Base-by-base conservation (phyloP, 92 coral and sea anemone species). In the Pocillopora meandrina region DNA sequence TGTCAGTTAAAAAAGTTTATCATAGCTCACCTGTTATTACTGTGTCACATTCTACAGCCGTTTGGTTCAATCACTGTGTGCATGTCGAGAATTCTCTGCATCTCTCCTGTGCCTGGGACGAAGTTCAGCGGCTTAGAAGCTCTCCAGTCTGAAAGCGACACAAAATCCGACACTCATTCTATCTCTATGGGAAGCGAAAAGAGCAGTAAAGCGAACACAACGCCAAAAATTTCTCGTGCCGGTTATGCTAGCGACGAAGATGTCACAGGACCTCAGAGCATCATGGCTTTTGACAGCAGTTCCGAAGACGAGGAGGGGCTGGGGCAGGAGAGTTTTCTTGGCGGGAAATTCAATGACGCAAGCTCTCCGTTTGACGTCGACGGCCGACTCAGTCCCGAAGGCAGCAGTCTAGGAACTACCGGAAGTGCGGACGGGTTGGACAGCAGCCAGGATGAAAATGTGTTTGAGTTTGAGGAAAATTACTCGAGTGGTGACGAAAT, bases 211-310 rank as follows among this genome's bases (percentile, higher is more conserved):
- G 78, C 87, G 21, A 84, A 88, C 7, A 71, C 77, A 81, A 89
- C 78, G 21, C 86, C 84, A 20, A 86, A 84, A 49, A 82, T 90
- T 67, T 88, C 93, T 17, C 89, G 84, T 68, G 86, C 94, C 18
- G 97, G 92, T 20, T 97, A 92, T 87, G 69, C 90, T 14, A 89
- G 97, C 71, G 99, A 97, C 81, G 99, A 97, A 56, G 96, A 91
- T 47, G 87, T 92, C 26, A 90, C 90, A 1, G 89, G 92, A n/a
- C 92, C 95, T 13, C 98, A 96, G 76, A 89, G 88, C 61, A 96
- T 96, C 70, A 96, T 96, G 89, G 95, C 98, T 18, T 96, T 96
- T 75, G 98, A 96, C 74, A 96, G 98, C 87, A 96, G 98, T 79
- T 94, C 98, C 23, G 98, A 94, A 21, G 98, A 96, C 76, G 98